These are phyloP conservation scores for Telmatochromis brachygnathus DNA, from an alignment of 2,113 vertebrate genomes.

Conservation along the genomic window DNA sequence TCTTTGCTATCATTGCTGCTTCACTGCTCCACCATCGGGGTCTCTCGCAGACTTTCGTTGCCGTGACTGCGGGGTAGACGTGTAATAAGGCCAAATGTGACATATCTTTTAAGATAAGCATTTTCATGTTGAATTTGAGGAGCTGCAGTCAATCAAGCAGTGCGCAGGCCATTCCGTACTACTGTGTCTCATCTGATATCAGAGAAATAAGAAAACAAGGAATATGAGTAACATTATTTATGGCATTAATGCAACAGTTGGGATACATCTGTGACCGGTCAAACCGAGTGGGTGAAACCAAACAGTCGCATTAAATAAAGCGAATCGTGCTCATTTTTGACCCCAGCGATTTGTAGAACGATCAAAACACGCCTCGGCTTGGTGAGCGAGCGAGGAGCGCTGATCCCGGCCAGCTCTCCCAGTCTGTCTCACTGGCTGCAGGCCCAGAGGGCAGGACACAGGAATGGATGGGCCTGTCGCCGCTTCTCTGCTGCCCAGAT, in stretches of 20 bases:
- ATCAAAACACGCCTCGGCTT: conserved; percentile 39
- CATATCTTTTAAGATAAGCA: background rate
- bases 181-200: background rate
- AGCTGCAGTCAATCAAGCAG: background rate
- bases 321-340: conserved; percentile 15
- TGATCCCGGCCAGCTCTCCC: conserved; percentile 23
- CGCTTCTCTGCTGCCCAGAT: conserved; percentile 57
- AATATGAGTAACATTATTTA: background rate
- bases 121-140: background rate
- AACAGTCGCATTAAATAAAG: background rate
- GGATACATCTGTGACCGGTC: conserved; percentile 3
- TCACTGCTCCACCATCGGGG: background rate
- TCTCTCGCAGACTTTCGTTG: background rate
- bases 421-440: conserved; percentile 44
- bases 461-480: conserved; percentile 39
- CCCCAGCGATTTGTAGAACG: conserved; percentile 1
- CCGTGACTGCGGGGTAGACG: background rate
- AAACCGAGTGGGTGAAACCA: background rate
- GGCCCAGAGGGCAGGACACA: conserved; percentile 42
- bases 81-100: background rate
- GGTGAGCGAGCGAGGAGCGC: background rate
- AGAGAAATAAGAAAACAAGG: background rate
- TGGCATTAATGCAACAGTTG: background rate
- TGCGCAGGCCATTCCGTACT: background rate
- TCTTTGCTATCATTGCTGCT: background rate